Base-by-base conservation (phyloP, 2,113 vertebrate species). In the Serilophus lunatus region DNA sequence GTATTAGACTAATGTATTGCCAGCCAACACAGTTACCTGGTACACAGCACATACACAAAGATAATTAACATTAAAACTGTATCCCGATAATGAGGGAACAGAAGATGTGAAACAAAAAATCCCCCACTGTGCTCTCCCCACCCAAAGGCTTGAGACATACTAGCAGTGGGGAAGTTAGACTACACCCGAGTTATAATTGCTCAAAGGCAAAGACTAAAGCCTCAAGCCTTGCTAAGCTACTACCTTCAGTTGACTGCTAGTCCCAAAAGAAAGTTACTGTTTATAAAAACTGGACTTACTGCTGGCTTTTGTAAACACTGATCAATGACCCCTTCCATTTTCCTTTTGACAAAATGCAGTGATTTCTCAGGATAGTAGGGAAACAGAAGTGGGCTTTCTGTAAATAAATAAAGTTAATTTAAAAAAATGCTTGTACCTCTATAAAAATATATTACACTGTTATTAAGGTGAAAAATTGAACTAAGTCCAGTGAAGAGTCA, bases 341-440 rank as follows among this genome's bases (percentile, higher is more conserved):
- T 98, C 95, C 98, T 98, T 97, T 99, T 99, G 80, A 99, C 99
- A 94, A 99, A 99, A 97, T 99, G 99, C 93, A 99, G 90, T 28
- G 99, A 99, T 91, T 99, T 99, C 96, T 99, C 98, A 54, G 99
- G 99, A 93, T 98, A 99, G 54, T 99, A 99, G 54, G 99, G 99
- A 97, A 99, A 99, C 91, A 99, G 98, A 97, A 99, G 96, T 18
- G 99, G 98, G 77, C 99, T 99, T 96, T 99, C 99, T 99, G 93
- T 47, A 97, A 47, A 97, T 22, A 90, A 66, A 96, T n/a, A 8
- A 81, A 57, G 24, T 14, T 49, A 2, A 20, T 84, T 82, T 44
- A 42, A 0, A n/a, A 65, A 89, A 40, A 70, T 29, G 9, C 2
- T 47, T 74, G 4, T 23, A 36, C 38, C 12, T 35, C 68, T 71